phyloP scores from a whole-genome alignment of 2,888 invertebrate species.

The Axea sp. region DNA sequence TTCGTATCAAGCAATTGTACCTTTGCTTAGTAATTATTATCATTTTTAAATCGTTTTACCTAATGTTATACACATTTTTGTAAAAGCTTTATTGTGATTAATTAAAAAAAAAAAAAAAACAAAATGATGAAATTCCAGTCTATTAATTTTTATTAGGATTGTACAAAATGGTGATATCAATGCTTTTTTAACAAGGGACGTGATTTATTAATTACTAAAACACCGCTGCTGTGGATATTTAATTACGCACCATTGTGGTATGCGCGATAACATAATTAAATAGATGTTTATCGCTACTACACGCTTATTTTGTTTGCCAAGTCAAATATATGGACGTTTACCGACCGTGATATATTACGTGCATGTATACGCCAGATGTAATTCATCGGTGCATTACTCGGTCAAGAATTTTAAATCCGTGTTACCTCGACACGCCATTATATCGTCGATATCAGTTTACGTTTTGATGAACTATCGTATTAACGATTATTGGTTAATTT shows the following conservation, averaged over 20 bases:
- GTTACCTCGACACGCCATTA: neutral
- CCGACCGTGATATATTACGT: neutral
- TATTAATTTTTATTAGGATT: no score
- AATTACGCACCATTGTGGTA: conserved; percentile 5
- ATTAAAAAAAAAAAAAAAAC: no score
- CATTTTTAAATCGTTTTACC: no score
- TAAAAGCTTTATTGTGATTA: no score
- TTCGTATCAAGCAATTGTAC: no score
- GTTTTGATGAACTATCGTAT: neutral
- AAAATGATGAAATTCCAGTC: no score
- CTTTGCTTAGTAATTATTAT: no score
- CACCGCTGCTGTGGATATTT: conserved; percentile 1
- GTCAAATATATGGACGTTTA: neutral
- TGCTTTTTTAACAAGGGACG: no score
- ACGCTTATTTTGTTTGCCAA: conserved; percentile 21
- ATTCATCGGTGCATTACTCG: conserved; percentile 14
- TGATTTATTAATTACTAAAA: conserved; percentile 28
- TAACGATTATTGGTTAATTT: conserved; percentile 23
- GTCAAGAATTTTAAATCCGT: conserved; percentile 4
- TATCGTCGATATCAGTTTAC: no score
- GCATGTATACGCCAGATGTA: conserved; percentile 2
- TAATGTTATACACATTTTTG: no score
- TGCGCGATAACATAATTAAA: conserved; percentile 33
- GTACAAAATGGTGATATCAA: no score
- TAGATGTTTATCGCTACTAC: conserved; percentile 28